Evolutionary conservation across 2,797 vertebrate species (phyloP), one percentile per base, ranked within the genome.

Genomic region (Lateolabrax maculatus): DNA sequence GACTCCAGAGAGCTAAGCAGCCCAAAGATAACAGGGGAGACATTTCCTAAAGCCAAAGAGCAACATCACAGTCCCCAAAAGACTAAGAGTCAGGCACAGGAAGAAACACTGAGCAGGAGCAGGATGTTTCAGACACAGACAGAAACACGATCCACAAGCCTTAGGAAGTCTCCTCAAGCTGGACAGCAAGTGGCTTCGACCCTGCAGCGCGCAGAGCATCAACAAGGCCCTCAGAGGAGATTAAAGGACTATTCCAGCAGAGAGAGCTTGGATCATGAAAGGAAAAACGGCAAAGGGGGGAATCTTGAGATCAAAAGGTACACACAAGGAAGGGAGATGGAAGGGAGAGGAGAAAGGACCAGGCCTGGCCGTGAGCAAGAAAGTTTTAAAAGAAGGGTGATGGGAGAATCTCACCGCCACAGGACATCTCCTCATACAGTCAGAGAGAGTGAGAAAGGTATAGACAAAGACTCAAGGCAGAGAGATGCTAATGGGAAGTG

Each of bases 21-120:
- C 87, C 93, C 90, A 92, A 92, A 93, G 90, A 93, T 87, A 87
- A 73, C 81, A 27, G 90, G 43, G 77, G 91, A 92, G 76, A 83
- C 79, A 48, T 79, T 87, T 84, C 80, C 88, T 83, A 88, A 94
- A 91, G 87, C 89, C 93, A 94, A 91, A 91, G 89, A 95, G 88
- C 85, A 87, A 87, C 87, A 84, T 60, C 87, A 76, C 71, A 77
- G 86, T 89, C 90, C 84, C 68, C 76, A 71, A 79, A 90, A 83
- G 68, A 79, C 79, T 18, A 83, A 84, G 57, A 83, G 76, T 62
- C 79, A 53, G 79, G 77, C 73, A 48, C 76, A 65, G 68, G 87
- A 87, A 65, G 87, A 46, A 58, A 23, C 31, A 1, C 74, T 8
- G 13, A 84, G 63, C 76, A 84, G 78, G 49, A 89, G 36, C 75